Base-by-base conservation (phyloP, 1,140 invertebrate species). In the Brachionus calyciflorus region DNA sequence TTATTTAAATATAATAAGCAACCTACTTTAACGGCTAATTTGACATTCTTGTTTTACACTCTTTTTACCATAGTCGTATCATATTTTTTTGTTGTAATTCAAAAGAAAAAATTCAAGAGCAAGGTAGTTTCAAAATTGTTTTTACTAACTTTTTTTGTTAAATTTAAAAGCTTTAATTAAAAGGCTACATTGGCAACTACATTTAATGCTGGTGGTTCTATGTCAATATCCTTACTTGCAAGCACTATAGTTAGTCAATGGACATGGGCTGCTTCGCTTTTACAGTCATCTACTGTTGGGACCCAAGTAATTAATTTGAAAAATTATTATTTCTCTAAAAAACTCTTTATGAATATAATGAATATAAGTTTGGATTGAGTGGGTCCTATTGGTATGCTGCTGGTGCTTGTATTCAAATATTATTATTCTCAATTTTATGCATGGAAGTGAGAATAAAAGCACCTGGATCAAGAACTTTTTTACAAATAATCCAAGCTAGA, bases 221-320 rank as follows among this genome's bases (percentile, higher is more conserved):
- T 86, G 33, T 83, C 81, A 37, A 80, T 82, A 7, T 84, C 84
- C 5, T 57, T 86, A 9, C 84, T 83, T 1, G 83, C 84, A 9
- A 83, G 84, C 1, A 86, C 84, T 0, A 82, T 86, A 5, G 83
- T 86, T 2, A 85, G 84, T 4, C 84, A 86, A 75, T 86, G 85
- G 85, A 86, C 84, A 28, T 86, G 85, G 85, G 83, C 84, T 1
- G 85, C 85, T 1, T 85, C 85, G 3, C 79, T 86, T 1, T 79
- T 86, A 5, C 84, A 85, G 78, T 85, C 85, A 1, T 81, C 83
- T 0, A 81, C 82, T 1, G 85, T 86, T 0, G 82, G 82, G 9
- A 81, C 79, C 37, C 81, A 81, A 81, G 83, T 84, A 78, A 33
- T 63, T 30, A 30, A 30, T 17, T 30, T 30, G 3, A 19, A 19